phyloP scores from a whole-genome alignment of 2,888 invertebrate genomes.

The Drosophila robusta region DNA sequence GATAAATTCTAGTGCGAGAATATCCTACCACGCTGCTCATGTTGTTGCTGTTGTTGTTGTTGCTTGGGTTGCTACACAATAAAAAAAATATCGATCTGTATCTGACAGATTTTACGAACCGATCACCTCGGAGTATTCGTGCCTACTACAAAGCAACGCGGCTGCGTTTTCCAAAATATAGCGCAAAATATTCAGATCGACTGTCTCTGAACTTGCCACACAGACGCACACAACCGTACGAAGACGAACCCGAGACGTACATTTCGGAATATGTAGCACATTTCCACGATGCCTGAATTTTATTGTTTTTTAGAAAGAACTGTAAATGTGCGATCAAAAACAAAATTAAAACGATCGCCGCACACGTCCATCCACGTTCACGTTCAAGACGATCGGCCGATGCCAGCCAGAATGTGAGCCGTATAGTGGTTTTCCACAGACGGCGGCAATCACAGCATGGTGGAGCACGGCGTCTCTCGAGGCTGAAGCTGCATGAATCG shows the following conservation, averaged over 20 bases:
- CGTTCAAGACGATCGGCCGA: conserved; percentile 35
- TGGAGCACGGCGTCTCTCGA: conserved; percentile 7
- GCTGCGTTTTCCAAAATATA: conserved; percentile 79
- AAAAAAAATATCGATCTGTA: conserved; percentile 42
- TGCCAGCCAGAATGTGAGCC: conserved; percentile 64
- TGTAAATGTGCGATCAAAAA: conserved; percentile 79
- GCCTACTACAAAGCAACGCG: conserved; percentile 70
- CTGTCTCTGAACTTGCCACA: conserved; percentile 75
- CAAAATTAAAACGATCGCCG: conserved; percentile 67
- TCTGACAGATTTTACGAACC: conserved; percentile 62
- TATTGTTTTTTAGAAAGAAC: conserved; percentile 83
- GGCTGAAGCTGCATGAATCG: conserved; percentile 60
- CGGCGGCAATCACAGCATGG: conserved; percentile 5
- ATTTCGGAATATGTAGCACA: conserved; percentile 57
- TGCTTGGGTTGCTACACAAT: neutral
- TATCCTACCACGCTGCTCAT: conserved; percentile 75
- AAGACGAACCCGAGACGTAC: conserved; percentile 49
- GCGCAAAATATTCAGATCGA: conserved; percentile 59
- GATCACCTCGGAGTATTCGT: conserved; percentile 72
- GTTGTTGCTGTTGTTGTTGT: conserved; percentile 52
- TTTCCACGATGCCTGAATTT: conserved; percentile 77
- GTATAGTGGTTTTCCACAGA: conserved; percentile 77
- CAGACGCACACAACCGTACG: conserved; percentile 23
- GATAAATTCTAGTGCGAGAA: neutral
- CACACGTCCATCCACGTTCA: conserved; percentile 13